Evolutionary conservation across 2,797 vertebrate genomes (phyloP).

Genomic region (Muraenolepis orangiensis): DNA sequence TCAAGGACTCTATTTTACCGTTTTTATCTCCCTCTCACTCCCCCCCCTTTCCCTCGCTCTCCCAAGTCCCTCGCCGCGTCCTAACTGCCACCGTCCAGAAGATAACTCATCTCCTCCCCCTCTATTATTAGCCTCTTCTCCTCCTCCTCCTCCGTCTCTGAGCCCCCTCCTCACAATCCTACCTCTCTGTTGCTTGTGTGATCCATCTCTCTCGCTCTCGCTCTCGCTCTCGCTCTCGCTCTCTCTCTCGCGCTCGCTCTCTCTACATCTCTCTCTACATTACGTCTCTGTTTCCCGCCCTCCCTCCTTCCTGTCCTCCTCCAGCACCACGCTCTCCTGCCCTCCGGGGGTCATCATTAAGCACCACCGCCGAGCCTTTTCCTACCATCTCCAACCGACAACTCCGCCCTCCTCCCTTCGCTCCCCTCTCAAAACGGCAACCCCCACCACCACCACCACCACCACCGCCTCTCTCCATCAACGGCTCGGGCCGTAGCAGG

Average conservation of each 20-base stretch:
- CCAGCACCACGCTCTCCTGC: background rate
- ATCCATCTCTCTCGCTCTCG: background rate
- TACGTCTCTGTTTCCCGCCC: background rate
- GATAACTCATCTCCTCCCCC: background rate
- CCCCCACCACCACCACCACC: no score
- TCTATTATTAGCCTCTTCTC: background rate
- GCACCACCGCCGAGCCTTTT: background rate
- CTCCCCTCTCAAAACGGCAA: background rate
- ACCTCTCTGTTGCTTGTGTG: background rate
- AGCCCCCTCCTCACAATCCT: background rate
- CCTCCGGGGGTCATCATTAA: background rate
- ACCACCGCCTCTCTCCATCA: no score
- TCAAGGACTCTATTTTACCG: conserved; percentile 37
- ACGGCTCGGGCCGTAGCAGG: no score
- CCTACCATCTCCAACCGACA: background rate
- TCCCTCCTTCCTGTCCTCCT: background rate
- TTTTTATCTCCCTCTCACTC: background rate
- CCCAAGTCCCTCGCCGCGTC: background rate
- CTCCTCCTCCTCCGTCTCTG: background rate
- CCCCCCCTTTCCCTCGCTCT: background rate
- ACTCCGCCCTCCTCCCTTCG: no score
- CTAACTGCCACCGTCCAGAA: background rate
- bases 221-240: background rate
- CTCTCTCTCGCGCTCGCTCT: background rate
- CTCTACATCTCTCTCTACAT: background rate